A percentile compares a stretch with the other conserved stretches of the same genome.
Conservation (phyloP, 2,113 vertebrate genomes). For the Anseranas semipalmata region DNA sequence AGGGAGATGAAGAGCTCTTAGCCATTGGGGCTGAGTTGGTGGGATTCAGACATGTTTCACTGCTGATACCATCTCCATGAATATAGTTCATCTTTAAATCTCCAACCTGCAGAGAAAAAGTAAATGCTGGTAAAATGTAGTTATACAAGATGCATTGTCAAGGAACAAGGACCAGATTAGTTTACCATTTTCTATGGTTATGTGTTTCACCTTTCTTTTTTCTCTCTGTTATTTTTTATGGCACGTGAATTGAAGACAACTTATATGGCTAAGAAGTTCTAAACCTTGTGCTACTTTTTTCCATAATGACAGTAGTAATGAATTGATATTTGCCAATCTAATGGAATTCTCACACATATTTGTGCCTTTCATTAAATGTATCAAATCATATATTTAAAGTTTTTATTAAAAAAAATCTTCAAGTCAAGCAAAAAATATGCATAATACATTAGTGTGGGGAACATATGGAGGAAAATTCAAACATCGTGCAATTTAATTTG, state of each 20-base stretch:
- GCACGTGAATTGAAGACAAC: background rate
- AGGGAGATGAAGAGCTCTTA: slow-evolving; percentile 9
- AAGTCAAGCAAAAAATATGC: background rate
- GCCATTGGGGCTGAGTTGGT: background rate
- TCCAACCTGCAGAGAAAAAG: slow-evolving; percentile 70
- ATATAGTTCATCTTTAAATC: slow-evolving; percentile 65
- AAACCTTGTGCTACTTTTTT: background rate
- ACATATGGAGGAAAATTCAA: background rate
- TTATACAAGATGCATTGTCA: background rate
- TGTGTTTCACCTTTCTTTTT: background rate
- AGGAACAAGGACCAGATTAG: background rate
- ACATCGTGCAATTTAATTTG: background rate
- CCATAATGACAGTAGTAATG: background rate
- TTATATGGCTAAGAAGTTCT: background rate
- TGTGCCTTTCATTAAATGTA: background rate
- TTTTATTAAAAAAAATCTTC: background rate
- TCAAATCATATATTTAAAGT: background rate
- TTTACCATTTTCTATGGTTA: background rate
- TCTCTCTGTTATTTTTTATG: background rate
- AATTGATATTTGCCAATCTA: background rate
- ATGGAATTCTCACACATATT: background rate
- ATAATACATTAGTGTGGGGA: background rate
- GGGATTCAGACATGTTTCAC: slow-evolving; percentile 66
- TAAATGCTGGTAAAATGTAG: background rate
- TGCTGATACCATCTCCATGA: slow-evolving; percentile 64